Conservation (phyloP, 2,888 invertebrate genomes). For the Automeris io region DNA sequence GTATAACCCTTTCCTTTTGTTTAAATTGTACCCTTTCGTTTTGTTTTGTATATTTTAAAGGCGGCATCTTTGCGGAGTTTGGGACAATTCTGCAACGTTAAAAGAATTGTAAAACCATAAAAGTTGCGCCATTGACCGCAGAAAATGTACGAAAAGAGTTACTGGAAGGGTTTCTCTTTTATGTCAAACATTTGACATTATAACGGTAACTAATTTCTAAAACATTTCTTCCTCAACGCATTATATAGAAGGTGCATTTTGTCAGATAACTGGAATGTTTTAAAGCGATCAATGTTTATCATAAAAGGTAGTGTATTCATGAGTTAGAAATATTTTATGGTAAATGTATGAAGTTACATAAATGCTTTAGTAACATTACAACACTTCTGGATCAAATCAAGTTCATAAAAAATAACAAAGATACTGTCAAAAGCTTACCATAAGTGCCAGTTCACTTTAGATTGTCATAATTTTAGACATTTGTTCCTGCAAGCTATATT, state of each 20-base stretch:
- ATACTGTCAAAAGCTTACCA: too few species aligned
- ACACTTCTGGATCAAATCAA: conserved; percentile 1
- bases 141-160: conserved; percentile 70
- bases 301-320: conserved; percentile 18
- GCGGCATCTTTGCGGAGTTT: conserved; percentile 66
- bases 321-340: conserved; percentile 26
- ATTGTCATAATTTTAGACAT: too few species aligned
- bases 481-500: too few species aligned
- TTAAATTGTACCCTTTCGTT: conserved; percentile 66
- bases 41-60: conserved; percentile 32
- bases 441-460: too few species aligned
- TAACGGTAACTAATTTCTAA: conserved; percentile 57
- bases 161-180: conserved; percentile 56
- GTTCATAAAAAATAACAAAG: too few species aligned
- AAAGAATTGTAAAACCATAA: conserved; percentile 65
- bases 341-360: conserved; percentile 18
- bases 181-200: conserved; percentile 39
- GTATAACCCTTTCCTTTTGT: conserved; percentile 74
- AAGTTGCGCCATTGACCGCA: conserved; percentile 69
- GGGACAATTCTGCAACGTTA: conserved; percentile 62
- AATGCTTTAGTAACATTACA: conserved; percentile 15
- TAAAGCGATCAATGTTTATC: conserved; percentile 39
- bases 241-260: conserved; percentile 44
- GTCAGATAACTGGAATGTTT: conserved; percentile 51
- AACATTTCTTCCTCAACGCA: conserved; percentile 41